Conservation (phyloP, 2,797 vertebrate species). For the Aldrovandia affinis region DNA sequence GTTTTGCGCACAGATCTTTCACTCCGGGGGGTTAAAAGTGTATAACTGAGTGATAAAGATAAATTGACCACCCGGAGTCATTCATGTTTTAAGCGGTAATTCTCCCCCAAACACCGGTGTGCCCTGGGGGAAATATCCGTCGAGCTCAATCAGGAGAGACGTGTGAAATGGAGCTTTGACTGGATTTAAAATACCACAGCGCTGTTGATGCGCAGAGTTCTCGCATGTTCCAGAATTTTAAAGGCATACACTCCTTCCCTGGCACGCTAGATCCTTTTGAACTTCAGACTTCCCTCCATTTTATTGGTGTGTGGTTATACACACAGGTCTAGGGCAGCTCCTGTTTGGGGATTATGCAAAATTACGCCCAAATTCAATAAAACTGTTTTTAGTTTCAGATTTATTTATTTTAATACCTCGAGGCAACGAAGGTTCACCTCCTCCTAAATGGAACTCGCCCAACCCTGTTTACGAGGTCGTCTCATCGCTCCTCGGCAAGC, state of each 20-base stretch:
- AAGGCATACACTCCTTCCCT: not conserved
- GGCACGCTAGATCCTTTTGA: not conserved
- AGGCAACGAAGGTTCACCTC: too few relatives aligned
- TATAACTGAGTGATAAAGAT: conserved; percentile 4
- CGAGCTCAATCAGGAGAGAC: not conserved
- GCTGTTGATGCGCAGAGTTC: not conserved
- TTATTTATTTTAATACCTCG: too few relatives aligned
- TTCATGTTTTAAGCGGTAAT: not conserved
- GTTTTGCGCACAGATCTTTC: not conserved
- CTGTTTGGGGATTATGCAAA: not conserved
- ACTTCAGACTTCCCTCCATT: not conserved
- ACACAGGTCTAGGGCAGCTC: not conserved
- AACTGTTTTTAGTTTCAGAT: too few relatives aligned
- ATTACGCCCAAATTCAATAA: not conserved
- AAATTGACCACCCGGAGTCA: not conserved
- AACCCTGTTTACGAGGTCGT: too few relatives aligned
- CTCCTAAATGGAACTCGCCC: too few relatives aligned
- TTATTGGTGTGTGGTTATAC: not conserved
- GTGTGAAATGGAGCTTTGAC: conserved; percentile 9
- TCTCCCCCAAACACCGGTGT: not conserved
- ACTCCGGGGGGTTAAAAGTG: not conserved
- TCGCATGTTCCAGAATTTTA: not conserved
- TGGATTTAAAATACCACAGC: conserved; percentile 21
- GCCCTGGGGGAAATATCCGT: not conserved
- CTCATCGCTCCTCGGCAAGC: too few relatives aligned